These are phyloP conservation scores for Lontra canadensis DNA, from an alignment of 2,113 vertebrate genomes.

Conservation along the genomic window DNA sequence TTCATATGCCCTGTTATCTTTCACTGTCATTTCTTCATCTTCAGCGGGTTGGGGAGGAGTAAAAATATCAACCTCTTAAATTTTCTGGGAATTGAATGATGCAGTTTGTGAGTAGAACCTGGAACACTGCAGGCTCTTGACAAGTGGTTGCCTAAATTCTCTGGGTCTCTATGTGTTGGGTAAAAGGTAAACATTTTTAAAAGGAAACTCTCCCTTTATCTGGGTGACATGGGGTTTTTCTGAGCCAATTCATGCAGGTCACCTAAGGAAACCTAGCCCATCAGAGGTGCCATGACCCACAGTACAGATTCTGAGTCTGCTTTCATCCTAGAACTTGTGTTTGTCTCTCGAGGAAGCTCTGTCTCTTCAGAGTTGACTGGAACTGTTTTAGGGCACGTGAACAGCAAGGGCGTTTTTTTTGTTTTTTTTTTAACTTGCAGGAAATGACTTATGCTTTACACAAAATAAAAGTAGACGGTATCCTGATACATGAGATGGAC, in stretches of 20 bases:
- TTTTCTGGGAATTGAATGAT: background rate
- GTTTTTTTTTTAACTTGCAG: background rate
- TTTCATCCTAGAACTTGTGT: background rate
- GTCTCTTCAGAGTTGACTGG: background rate
- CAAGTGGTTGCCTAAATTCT: background rate
- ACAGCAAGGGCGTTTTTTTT: background rate
- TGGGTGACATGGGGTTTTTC: background rate
- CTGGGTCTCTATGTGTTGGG: background rate
- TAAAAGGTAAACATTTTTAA: background rate
- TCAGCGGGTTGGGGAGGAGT: background rate
- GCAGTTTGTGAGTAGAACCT: background rate
- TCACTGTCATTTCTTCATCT: background rate
- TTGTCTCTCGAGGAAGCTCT: background rate
- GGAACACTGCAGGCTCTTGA: background rate
- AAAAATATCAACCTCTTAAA: background rate
- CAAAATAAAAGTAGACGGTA: background rate
- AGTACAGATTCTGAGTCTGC: background rate
- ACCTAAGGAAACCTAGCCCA: background rate
- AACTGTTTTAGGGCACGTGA: background rate
- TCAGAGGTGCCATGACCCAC: background rate
- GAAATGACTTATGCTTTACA: background rate
- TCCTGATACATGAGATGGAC: background rate
- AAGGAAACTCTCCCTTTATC: background rate
- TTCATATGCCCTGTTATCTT: background rate
- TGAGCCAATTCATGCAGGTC: background rate